A percentile compares a stretch with the other conserved stretches of the same genome.
Conservation (phyloP, 2,888 invertebrate species). For the Andrena praecox region DNA sequence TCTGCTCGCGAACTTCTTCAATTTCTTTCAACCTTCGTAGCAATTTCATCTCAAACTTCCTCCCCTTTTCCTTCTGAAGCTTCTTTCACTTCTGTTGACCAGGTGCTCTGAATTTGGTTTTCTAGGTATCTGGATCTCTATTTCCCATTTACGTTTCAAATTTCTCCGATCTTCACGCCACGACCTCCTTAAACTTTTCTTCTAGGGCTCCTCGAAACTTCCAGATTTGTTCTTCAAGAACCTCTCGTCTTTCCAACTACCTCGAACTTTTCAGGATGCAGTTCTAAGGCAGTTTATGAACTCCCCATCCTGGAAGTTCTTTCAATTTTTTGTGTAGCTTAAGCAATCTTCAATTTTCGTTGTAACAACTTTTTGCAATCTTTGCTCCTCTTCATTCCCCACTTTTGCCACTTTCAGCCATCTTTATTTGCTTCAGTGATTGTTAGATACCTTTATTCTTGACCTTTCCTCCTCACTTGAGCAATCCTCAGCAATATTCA, state of each 20-base stretch:
- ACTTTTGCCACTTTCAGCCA: too few relatives aligned
- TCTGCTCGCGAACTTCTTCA: too few relatives aligned
- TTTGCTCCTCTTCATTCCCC: background rate
- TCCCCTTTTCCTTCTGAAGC: background rate
- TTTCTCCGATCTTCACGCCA: background rate
- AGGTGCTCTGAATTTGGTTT: background rate
- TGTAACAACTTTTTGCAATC: too few relatives aligned
- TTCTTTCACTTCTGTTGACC: background rate
- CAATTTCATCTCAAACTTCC: background rate
- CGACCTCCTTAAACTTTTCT: background rate
- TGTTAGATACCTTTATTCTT: too few relatives aligned
- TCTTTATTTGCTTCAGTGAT: too few relatives aligned
- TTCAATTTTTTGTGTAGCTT: background rate
- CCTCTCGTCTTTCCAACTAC: too few relatives aligned
- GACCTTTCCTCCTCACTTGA: too few relatives aligned
- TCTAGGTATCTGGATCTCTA: background rate
- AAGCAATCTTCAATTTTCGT: too few relatives aligned
- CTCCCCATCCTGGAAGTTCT: background rate
- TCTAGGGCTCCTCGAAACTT: background rate
- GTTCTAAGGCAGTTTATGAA: background rate
- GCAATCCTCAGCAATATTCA: too few relatives aligned
- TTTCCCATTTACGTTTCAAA: background rate
- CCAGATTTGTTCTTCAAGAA: background rate
- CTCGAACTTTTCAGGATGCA: background rate
- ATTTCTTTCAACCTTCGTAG: too few relatives aligned